phyloP scores from a whole-genome alignment of 2,113 vertebrate genomes.

The Hemiscyllium ocellatum region DNA sequence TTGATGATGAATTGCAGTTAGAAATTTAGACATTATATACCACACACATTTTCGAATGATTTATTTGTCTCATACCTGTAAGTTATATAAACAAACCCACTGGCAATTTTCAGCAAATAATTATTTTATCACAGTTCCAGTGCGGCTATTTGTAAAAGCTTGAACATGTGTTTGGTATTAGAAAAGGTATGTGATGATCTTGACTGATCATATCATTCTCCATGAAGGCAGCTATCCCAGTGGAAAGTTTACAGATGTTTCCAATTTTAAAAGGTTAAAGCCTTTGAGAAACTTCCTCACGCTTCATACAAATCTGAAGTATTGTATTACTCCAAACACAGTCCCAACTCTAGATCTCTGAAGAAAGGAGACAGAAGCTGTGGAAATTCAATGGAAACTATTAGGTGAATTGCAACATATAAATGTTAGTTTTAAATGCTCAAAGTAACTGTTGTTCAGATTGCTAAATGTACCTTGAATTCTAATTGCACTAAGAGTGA shows the following conservation, averaged over 20 bases:
- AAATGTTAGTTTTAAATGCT: neutral
- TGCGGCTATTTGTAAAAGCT: neutral
- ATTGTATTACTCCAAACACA: slow-evolving; percentile 31
- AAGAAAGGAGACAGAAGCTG: neutral
- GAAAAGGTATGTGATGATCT: slow-evolving; percentile 32
- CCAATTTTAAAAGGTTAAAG: slow-evolving; percentile 36
- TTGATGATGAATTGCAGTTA: slow-evolving; percentile 4
- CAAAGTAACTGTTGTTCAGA: slow-evolving; percentile 6
- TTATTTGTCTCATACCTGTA: slow-evolving; percentile 23
- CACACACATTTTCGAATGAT: slow-evolving; percentile 20
- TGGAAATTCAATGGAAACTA: neutral
- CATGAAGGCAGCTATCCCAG: slow-evolving; percentile 8
- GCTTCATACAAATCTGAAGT: neutral
- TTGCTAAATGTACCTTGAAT: neutral
- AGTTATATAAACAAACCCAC: slow-evolving; percentile 24
- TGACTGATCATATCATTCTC: slow-evolving; percentile 35
- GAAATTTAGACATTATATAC: neutral
- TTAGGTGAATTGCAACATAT: slow-evolving; percentile 24
- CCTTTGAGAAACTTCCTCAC: slow-evolving; percentile 17
- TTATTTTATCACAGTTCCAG: slow-evolving; percentile 3
- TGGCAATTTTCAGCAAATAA: slow-evolving; percentile 24
- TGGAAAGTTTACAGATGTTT: slow-evolving; percentile 34
- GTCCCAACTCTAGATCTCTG: neutral
- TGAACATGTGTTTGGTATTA: slow-evolving; percentile 36
- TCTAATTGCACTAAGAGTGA: neutral